A percentile compares a stretch with the other conserved stretches of the same genome.
phyloP scores from a whole-genome alignment of 2,888 invertebrate genomes.

The Rhyacophila evoluta region DNA sequence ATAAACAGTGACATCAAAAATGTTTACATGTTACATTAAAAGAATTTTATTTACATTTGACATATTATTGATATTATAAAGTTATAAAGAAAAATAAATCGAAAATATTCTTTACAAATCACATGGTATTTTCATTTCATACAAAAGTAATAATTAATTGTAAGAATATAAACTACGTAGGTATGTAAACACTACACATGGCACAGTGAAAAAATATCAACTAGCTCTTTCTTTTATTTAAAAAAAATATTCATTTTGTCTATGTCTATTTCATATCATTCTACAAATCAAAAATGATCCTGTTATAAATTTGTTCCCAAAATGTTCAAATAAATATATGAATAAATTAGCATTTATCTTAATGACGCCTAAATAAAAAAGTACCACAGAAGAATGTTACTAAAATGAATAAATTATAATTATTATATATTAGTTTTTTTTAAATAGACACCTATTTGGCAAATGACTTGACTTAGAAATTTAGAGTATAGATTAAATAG shows the following conservation, averaged over 20 bases:
- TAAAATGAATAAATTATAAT: neutral
- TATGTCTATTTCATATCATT: neutral
- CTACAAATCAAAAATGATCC: constrained; percentile 32
- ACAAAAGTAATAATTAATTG: constrained; percentile 25
- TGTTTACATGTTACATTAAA: constrained; percentile 56
- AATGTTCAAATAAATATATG: constrained; percentile 43
- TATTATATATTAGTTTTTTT: constrained; percentile 12
- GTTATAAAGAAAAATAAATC: neutral
- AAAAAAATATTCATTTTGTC: constrained; percentile 38
- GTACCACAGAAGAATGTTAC: neutral
- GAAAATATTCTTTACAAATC: constrained; percentile 28
- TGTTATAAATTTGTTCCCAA: constrained; percentile 49
- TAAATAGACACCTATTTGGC: constrained; percentile 41
- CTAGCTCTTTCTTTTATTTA: constrained; percentile 28
- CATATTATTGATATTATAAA: constrained; percentile 57
- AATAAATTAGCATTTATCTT: constrained; percentile 20
- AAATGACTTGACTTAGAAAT: constrained; percentile 32
- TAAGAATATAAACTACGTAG: constrained; percentile 20
- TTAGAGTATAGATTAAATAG: constrained; percentile 29
- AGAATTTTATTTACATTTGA: constrained; percentile 55
- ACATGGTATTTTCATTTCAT: neutral
- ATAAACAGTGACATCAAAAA: constrained; percentile 57
- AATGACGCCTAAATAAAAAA: neutral
- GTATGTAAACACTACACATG: constrained; percentile 51
- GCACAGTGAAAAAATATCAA: constrained; percentile 50